Percentiles rank a stretch among this genome's conserved stretches.
These are phyloP conservation scores for Zhuqinia jingwanae DNA, from an alignment of 2,888 invertebrate species.

Conservation along the genomic window DNA sequence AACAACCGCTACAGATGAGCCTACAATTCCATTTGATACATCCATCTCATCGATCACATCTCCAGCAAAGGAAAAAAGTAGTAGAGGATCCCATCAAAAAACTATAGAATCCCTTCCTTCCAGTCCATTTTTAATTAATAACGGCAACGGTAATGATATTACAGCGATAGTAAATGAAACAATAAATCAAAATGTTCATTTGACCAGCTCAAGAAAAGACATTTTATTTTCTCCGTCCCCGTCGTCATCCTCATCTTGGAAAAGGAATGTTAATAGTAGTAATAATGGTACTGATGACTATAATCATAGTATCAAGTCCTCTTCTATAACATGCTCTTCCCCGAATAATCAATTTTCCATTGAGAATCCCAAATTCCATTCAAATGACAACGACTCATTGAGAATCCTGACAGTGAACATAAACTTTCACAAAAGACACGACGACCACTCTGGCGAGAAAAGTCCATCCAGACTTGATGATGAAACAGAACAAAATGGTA, in stretches of 20 bases:
- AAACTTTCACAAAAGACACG: constrained; percentile 23
- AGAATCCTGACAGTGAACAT: constrained; percentile 59
- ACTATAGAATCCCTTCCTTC: neutral
- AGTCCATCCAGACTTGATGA: neutral
- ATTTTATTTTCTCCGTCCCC: constrained; percentile 43
- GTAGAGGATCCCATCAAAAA: neutral
- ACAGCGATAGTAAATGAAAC: constrained; percentile 7
- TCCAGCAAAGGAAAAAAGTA: too few species aligned
- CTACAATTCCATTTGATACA: constrained; percentile 37
- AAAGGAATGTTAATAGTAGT: neutral
- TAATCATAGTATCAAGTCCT: constrained; percentile 28
- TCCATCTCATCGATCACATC: constrained; percentile 9
- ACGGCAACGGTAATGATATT: constrained; percentile 27
- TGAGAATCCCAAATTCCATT: constrained; percentile 9
- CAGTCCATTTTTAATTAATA: constrained; percentile 37
- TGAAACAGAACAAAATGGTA: constrained; percentile 5
- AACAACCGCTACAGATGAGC: neutral
- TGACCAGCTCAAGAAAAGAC: constrained; percentile 21
- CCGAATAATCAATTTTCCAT: constrained; percentile 27
- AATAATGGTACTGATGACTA: constrained; percentile 7
- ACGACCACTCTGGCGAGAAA: neutral
- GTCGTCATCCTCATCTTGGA: constrained; percentile 28
- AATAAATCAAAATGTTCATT: constrained; percentile 37
- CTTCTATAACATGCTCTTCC: constrained; percentile 34
- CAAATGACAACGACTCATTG: constrained; percentile 32